Evolutionary conservation across 2,113 vertebrate species (phyloP).

Genomic region (Gila orcuttii): DNA sequence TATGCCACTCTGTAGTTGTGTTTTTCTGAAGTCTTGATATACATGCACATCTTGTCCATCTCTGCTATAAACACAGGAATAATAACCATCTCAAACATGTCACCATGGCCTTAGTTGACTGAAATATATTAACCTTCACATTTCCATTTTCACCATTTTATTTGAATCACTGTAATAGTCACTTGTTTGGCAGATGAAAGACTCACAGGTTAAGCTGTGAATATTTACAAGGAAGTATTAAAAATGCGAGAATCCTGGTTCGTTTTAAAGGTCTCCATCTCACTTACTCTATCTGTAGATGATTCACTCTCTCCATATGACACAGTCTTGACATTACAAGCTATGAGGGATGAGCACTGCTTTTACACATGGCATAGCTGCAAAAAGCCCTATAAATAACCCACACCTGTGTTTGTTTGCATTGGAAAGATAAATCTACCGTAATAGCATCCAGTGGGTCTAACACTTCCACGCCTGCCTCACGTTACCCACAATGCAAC

Average conservation of each 20-base stretch:
- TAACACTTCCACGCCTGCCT: conserved; percentile 23
- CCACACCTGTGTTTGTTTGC: conserved; percentile 22
- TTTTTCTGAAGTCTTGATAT: background rate
- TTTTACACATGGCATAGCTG: background rate
- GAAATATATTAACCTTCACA: background rate
- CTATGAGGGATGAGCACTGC: conserved; percentile 2
- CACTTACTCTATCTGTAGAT: background rate
- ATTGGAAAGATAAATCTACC: conserved; percentile 3
- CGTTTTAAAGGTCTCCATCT: conserved; percentile 2
- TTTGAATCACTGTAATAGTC: background rate
- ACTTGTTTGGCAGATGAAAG: background rate
- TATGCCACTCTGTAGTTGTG: background rate
- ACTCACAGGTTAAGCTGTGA: background rate
- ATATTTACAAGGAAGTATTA: background rate
- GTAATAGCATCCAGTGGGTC: background rate
- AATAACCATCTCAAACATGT: background rate
- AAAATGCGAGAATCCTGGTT: background rate
- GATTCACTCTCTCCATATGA: conserved; percentile 17
- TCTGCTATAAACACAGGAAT: background rate
- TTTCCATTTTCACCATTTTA: background rate
- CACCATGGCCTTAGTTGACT: background rate
- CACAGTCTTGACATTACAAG: conserved; percentile 1
- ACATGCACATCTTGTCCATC: background rate
- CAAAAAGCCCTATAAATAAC: conserved; percentile 33
- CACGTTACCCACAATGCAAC: conserved; percentile 27